Percentiles rank a stretch among this genome's conserved stretches.
These are phyloP conservation scores for Eupeodes latifasciatus DNA, from an alignment of 2,888 invertebrate species.

Conservation along the genomic window DNA sequence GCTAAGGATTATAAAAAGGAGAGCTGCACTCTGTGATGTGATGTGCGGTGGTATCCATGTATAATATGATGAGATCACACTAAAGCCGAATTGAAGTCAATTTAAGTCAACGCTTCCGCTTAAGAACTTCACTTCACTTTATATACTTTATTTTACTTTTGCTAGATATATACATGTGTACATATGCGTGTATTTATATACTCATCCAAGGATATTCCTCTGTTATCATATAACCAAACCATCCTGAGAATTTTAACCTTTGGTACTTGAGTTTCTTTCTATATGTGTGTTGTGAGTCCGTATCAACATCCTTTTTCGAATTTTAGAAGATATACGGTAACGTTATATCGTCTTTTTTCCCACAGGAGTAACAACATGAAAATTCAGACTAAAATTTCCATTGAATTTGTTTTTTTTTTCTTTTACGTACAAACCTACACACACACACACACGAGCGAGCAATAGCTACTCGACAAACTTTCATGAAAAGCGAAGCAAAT, in stretches of 20 bases:
- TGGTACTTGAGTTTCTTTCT: neutral
- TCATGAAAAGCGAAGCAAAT: constrained; percentile 16
- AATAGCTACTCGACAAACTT: neutral
- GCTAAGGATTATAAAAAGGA: constrained; percentile 25
- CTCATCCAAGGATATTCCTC: neutral
- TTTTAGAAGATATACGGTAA: neutral
- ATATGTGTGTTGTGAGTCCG: neutral
- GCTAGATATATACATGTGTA: neutral
- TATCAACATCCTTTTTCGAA: constrained; percentile 4
- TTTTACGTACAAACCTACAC: neutral
- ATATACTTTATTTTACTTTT: neutral
- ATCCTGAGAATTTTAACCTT: constrained; percentile 27
- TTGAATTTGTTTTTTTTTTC: neutral
- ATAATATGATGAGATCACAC: constrained; percentile 27
- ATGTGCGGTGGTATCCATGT: constrained; percentile 17
- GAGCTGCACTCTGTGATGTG: neutral
- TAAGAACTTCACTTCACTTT: constrained; percentile 17
- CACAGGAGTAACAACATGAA: constrained; percentile 5
- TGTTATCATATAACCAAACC: neutral
- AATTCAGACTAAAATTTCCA: constrained; percentile 18
- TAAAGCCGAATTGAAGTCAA: constrained; percentile 34
- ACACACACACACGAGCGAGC: neutral
- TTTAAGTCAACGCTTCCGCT: constrained; percentile 36
- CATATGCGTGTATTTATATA: neutral
- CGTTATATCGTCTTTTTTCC: neutral